phyloP scores from a whole-genome alignment of 2,888 invertebrate genomes.

The Anarsia innoxiella region DNA sequence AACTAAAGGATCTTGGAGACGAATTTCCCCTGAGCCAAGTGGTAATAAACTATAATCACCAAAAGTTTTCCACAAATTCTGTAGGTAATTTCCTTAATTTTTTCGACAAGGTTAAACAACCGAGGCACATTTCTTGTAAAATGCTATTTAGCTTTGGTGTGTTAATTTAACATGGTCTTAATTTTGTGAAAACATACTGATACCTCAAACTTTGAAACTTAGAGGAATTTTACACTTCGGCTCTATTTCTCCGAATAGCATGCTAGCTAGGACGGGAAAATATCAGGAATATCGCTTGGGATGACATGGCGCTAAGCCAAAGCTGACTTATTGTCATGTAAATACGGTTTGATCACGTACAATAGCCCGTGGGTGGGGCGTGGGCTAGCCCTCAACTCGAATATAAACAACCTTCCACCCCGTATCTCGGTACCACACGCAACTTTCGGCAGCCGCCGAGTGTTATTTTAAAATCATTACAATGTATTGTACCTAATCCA shows the following conservation, averaged over 20 bases:
- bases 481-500: too few species aligned
- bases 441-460: slow-evolving; percentile 12
- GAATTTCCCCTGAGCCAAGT: slow-evolving; percentile 3
- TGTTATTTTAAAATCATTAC: slow-evolving; percentile 1
- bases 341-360: slow-evolving; percentile 65
- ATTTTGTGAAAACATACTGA: too few species aligned
- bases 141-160: too few species aligned
- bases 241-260: slow-evolving; percentile 17
- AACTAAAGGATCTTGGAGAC: slow-evolving; percentile 7
- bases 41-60: slow-evolving; percentile 3
- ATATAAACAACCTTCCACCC: slow-evolving; percentile 48
- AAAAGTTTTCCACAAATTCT: slow-evolving; percentile 3
- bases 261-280: slow-evolving; percentile 23
- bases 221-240: slow-evolving; percentile 4
- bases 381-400: slow-evolving; percentile 48
- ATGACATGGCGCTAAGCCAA: slow-evolving; percentile 54
- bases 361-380: slow-evolving; percentile 57
- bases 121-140: too few species aligned
- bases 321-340: slow-evolving; percentile 65
- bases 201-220: slow-evolving; percentile 3
- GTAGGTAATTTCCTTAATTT: too few species aligned
- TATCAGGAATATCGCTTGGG: slow-evolving; percentile 29
- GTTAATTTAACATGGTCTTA: too few species aligned
- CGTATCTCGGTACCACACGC: slow-evolving; percentile 30
- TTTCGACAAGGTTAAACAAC: too few species aligned